phyloP scores from a whole-genome alignment of 37 sponge, comb jelly and placozoan genomes.

The Bolinopsis microptera region DNA sequence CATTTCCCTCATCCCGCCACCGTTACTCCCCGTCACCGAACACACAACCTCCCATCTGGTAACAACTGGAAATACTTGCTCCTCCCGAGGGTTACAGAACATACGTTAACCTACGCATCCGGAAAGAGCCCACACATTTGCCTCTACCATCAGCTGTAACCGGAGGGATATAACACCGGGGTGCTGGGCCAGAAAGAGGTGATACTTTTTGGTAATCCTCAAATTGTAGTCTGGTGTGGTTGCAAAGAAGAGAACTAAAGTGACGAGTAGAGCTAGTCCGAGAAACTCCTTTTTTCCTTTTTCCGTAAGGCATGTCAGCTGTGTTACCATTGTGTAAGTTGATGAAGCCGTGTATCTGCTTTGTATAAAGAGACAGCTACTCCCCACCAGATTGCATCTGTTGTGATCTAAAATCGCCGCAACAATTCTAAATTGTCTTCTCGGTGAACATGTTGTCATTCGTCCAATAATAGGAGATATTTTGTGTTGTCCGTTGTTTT shows the following conservation, averaged over 20 bases:
- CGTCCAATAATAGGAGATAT: background rate
- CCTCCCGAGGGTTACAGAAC: background rate
- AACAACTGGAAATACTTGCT: background rate
- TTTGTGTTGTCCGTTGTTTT: background rate
- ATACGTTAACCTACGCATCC: background rate
- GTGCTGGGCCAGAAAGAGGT: background rate
- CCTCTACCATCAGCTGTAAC: background rate
- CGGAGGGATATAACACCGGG: background rate
- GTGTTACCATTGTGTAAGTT: too few relatives aligned
- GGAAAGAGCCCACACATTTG: background rate
- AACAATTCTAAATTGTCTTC: background rate
- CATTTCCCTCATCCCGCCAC: too few relatives aligned
- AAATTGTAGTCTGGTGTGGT: background rate
- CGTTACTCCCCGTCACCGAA: background rate
- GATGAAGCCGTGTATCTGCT: too few relatives aligned
- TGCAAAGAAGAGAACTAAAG: background rate
- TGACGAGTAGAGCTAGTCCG: background rate
- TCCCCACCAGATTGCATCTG: background rate
- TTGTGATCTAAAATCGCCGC: background rate
- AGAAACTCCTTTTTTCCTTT: too few relatives aligned
- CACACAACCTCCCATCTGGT: background rate
- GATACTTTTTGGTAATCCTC: background rate
- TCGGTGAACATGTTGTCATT: background rate
- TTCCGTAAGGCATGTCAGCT: too few relatives aligned
- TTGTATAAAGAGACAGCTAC: too few relatives aligned